Base-by-base conservation (phyloP, 2,888 invertebrate species). In the Sphaerophoria rueppellii region DNA sequence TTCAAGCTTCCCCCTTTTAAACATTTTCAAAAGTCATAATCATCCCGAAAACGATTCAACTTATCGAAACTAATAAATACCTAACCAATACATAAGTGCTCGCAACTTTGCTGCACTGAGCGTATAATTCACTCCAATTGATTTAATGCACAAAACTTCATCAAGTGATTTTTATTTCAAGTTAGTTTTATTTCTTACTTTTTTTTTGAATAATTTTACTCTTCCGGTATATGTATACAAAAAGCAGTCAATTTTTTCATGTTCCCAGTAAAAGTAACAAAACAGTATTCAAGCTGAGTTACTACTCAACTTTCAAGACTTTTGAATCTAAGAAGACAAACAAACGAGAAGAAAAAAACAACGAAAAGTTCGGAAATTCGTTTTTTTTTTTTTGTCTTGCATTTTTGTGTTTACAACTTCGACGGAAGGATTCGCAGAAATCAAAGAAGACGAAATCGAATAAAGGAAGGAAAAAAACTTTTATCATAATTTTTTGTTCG, bases 101-200 rank as follows among this genome's bases (percentile, higher is more conserved):
- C 24, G 24, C 75, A 83, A 80, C 75, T 83, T 24, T 14, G 83
- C 80, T 83, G 83, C 80, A 80, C 24, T 2, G 83, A 75, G 75
- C 83, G 75, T 75, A 83, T 80, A 80, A 83, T 80, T 83, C 80
- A 83, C 83, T 80, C 76, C 69, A 83, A 80, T 80, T 83, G 83
- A 83, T 83, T 83, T 80, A 83, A 83, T 83, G 83, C 80, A 80
- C 71, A 80, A 83, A 80, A 80, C 76, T 75, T 80, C 72, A 72
- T 83, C 83, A 80, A 83, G 75, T 83, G 71, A 80, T 80, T 83
- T 79, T 50, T 24, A 24, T 65, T 71, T 50, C 37, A 83, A 79
- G 69, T 74, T 79, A 48, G 2, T 63, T 81, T 63, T 37, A 32
- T 16, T 43, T n/a, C n/a, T n/a, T n/a, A n/a, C n/a, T n/a, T n/a